These are phyloP conservation scores for Parambassis ranga DNA, from an alignment of 2,797 vertebrate species.

Conservation along the genomic window DNA sequence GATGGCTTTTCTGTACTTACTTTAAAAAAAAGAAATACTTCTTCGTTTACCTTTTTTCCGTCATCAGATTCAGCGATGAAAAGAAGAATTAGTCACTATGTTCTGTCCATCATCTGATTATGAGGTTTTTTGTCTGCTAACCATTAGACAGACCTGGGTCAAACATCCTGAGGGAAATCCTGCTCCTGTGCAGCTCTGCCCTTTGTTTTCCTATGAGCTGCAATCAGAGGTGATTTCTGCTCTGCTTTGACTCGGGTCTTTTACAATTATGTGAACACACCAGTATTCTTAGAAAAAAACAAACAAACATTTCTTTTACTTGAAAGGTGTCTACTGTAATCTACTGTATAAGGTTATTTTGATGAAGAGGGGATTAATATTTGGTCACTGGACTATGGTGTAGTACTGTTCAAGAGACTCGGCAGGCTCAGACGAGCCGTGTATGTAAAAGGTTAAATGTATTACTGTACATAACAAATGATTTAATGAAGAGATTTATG, in stretches of 20 bases:
- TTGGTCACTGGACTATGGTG: constrained; percentile 33
- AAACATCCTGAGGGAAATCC: background rate
- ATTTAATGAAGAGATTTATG: constrained; percentile 75
- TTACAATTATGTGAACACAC: constrained; percentile 40
- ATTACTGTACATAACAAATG: constrained; percentile 73
- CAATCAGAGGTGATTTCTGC: constrained; percentile 12
- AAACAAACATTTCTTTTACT: constrained; percentile 63
- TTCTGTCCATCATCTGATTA: constrained; percentile 55
- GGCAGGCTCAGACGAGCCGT: constrained; percentile 21
- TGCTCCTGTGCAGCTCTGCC: background rate
- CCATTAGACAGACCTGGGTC: constrained; percentile 34
- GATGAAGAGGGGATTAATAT: constrained; percentile 22
- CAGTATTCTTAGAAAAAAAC: constrained; percentile 55
- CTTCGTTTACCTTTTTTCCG: constrained; percentile 49
- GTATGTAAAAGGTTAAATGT: constrained; percentile 47
- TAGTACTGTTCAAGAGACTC: constrained; percentile 31
- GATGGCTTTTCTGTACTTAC: constrained; percentile 66
- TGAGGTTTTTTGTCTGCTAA: constrained; percentile 38
- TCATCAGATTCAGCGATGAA: constrained; percentile 42
- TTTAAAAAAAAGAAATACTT: constrained; percentile 37
- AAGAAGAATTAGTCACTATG: constrained; percentile 39
- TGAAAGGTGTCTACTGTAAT: constrained; percentile 71
- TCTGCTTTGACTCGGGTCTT: constrained; percentile 42
- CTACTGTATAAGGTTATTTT: constrained; percentile 57
- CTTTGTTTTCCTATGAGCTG: background rate